Conservation (phyloP, 2,888 invertebrate species). For the Folsomia candida region DNA sequence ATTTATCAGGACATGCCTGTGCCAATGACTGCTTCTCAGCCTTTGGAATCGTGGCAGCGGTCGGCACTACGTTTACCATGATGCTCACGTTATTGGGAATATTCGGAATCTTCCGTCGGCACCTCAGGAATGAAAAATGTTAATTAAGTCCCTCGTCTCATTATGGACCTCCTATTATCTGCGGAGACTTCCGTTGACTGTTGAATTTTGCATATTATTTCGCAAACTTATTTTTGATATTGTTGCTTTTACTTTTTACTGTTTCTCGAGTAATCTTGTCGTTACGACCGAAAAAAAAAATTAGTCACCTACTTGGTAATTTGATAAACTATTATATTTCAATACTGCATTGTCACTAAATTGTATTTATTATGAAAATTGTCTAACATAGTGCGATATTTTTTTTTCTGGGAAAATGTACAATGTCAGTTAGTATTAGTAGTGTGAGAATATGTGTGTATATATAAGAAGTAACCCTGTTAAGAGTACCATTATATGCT, state of each 20-base stretch:
- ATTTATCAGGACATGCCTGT: conserved; percentile 27
- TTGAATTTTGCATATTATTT: background rate
- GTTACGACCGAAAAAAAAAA: no score
- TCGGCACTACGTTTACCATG: conserved; percentile 26
- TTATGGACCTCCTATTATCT: background rate
- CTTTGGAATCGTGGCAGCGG: conserved; percentile 33
- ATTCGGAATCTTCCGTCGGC: conserved; percentile 33
- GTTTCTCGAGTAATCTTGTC: background rate
- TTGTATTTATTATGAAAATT: no score
- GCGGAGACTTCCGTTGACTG: background rate
- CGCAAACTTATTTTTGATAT: background rate
- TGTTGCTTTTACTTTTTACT: background rate
- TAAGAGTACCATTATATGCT: no score
- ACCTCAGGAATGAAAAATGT: conserved; percentile 29
- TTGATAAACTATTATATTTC: no score
- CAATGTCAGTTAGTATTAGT: no score
- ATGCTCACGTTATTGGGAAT: conserved; percentile 32
- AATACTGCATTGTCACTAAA: no score
- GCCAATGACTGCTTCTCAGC: conserved; percentile 40
- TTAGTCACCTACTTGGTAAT: no score
- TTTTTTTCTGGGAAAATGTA: no score
- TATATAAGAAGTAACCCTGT: no score
- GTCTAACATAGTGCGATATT: no score
- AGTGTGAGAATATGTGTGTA: no score
- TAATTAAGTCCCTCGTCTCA: conserved; percentile 25